These are phyloP conservation scores for Excalfactoria chinensis DNA, from an alignment of 2,113 vertebrate genomes.

Conservation along the genomic window DNA sequence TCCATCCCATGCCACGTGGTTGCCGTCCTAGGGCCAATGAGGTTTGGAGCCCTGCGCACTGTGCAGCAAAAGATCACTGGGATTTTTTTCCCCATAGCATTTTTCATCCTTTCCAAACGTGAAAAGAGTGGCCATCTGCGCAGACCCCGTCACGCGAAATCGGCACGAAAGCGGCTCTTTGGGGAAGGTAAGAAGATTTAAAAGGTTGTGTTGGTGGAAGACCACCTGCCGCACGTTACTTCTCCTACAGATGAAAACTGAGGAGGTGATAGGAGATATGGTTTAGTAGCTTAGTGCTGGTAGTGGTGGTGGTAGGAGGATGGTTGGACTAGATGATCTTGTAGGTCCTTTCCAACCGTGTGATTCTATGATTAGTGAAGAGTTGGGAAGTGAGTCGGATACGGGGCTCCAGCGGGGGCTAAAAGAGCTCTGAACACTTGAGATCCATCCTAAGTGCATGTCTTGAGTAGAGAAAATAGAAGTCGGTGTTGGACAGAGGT, in stretches of 20 bases:
- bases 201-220: conserved; percentile 18
- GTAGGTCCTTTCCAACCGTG: no score
- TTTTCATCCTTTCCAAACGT: conserved; percentile 82
- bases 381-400: neutral
- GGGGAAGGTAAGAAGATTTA: conserved; percentile 79
- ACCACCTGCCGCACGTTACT: neutral
- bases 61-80: conserved; percentile 74
- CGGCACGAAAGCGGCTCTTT: conserved; percentile 59
- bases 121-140: conserved; percentile 80
- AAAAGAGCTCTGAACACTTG: neutral
- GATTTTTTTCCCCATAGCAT: conserved; percentile 77
- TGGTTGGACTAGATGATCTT: no score
- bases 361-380: neutral
- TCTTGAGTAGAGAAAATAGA: neutral
- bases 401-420: neutral
- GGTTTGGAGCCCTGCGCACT: conserved; percentile 69
- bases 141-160: conserved; percentile 72
- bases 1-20: conserved; percentile 79
- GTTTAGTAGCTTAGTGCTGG: no score
- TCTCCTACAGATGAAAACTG: neutral
- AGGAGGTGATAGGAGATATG: no score
- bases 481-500: neutral
- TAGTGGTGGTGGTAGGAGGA: no score
- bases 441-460: neutral
- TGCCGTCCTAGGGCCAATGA: conserved; percentile 84